Base-by-base conservation (phyloP, 2,888 invertebrate genomes). In the Serripes groenlandicus region DNA sequence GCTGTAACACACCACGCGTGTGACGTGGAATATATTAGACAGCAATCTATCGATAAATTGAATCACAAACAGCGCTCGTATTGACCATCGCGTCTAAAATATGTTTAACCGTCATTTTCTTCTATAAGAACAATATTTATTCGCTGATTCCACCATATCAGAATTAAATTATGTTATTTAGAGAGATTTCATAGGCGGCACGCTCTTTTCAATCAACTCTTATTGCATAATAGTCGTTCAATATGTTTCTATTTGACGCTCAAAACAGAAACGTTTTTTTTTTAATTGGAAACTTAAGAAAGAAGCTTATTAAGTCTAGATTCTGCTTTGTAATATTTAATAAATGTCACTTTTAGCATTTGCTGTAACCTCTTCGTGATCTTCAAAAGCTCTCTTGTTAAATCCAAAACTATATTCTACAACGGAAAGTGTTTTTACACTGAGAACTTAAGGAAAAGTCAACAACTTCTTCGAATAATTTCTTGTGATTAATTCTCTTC, bases 11-110 rank as follows among this genome's bases (percentile, higher is more conserved):
- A 54, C 75, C 82, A 58, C 26, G 66, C 35, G 37, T 42, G 74
- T 86, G 83, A 83, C 86, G 86, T 86, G 60, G 72, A 69, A 72
- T 81, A 76, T 49, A 77, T 80, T 72, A 34, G 32, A 56, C 30
- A 42, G 23, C 69, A 69, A 42, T 69, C 71, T 71, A 71, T 56
- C 54, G 56, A 30, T 56, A 32, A 56, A 71, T 54, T 11, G 54
- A 62, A 62, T 64, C 49, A 75, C 75, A 68, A 42, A 64, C 56
- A 75, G 75, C 75, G 30, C 18, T 49, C 28, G n/a, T 73, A 76
- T 75, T 75, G 80, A 80, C 75, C 70, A 58, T 58, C 66, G 34
- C 11, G 3, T 26, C 4, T 23, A 30, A 60, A n/a, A 58, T n/a
- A 37, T 60, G n/a, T 73, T 60, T 66, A 66, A 60, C 32, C 18